Evolutionary conservation across 2,113 vertebrate genomes (phyloP), one percentile per base, ranked within the genome.

Genomic region (Embiotoca jacksoni): DNA sequence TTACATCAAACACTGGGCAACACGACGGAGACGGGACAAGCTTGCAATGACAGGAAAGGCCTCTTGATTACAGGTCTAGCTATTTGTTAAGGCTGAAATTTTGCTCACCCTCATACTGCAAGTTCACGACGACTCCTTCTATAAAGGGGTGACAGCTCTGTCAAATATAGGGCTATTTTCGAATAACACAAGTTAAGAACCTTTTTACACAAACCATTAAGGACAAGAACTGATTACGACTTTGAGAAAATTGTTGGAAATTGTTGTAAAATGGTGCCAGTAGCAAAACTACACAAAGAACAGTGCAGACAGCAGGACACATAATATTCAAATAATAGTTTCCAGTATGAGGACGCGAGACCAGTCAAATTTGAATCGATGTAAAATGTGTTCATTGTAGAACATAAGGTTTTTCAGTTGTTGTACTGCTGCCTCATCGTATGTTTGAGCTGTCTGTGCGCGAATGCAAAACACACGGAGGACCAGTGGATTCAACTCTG

Each of bases 61-160:
- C 89, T 91, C 86, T 84, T 73, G 61, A 86, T 84, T 88, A 88
- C 78, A 85, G 87, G 86, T 90, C 59, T 82, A 81, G 67, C 66
- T 78, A 84, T 84, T 80, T 71, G 76, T 92, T 94, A 92, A 93
- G 92, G 91, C 91, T 88, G 87, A 89, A 90, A 85, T 85, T 84
- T 88, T 86, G 82, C 82, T 90, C 87, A 52, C 58, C 64, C 63
- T 61, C 70, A 50, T 14, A 55, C 62, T 46, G 8, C 7, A 73
- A 74, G 31, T 78, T 82, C 57, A 86, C 77, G 88, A 71, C 36
- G 30, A 54, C 49, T 59, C 35, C 46, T 33, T 32, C 75, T 64
- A 64, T 64, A 76, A 72, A 64, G 39, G 7, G 23, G 8, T 66
- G 63, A 66, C 35, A 41, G 63, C 35, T 72, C 46, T 80, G 64